A percentile compares a stretch with the other conserved stretches of the same genome.
These are phyloP conservation scores for Idaea biselata DNA, from an alignment of 2,888 invertebrate genomes.

Conservation along the genomic window DNA sequence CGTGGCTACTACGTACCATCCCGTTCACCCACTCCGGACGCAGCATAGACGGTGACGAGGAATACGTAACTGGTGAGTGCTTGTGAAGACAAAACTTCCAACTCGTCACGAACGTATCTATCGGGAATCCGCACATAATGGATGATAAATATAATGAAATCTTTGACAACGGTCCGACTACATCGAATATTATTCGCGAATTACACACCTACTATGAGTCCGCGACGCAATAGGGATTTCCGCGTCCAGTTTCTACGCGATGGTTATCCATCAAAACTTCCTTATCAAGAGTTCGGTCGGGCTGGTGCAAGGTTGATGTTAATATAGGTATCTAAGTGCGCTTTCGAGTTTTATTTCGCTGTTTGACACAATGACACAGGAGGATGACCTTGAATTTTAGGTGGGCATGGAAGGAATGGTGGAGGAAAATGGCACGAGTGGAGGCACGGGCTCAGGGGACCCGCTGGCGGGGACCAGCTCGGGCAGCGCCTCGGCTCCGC, in stretches of 20 bases:
- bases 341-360: neutral
- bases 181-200: slow-evolving; percentile 50
- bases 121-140: slow-evolving; percentile 67
- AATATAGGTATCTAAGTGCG: neutral
- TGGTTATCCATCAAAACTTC: slow-evolving; percentile 67
- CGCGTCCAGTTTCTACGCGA: slow-evolving; percentile 65
- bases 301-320: slow-evolving; percentile 33
- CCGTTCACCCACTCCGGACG: slow-evolving; percentile 96
- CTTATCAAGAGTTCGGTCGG: slow-evolving; percentile 57
- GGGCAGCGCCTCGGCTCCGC: slow-evolving; percentile 49
- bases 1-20: slow-evolving; percentile 96
- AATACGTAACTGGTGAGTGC: slow-evolving; percentile 96
- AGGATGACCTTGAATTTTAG: slow-evolving; percentile 82
- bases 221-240: slow-evolving; percentile 71
- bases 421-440: slow-evolving; percentile 89
- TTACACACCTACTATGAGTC: slow-evolving; percentile 22
- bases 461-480: slow-evolving; percentile 58
- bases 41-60: slow-evolving; percentile 96
- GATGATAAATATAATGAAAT: slow-evolving; percentile 55
- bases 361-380: slow-evolving; percentile 44
- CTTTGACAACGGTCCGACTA: slow-evolving; percentile 42
- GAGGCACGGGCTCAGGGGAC: slow-evolving; percentile 64
- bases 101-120: slow-evolving; percentile 75
- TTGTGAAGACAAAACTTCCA: slow-evolving; percentile 79
- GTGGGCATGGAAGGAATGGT: slow-evolving; percentile 94